Conservation (phyloP, 2,888 invertebrate genomes). For the Drosophila kambysellisi region DNA sequence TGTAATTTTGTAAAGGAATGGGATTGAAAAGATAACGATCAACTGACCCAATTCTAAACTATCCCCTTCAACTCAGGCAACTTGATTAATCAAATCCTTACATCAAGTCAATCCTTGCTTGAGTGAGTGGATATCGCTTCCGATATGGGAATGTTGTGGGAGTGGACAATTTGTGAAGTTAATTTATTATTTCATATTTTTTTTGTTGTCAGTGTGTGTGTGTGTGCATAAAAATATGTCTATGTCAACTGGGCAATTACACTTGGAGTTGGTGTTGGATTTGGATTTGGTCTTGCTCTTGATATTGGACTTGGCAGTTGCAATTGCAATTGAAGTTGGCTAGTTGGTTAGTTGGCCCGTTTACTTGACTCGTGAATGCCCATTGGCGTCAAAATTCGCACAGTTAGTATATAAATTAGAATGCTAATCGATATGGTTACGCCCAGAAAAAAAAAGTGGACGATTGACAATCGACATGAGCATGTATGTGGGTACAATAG, state of each 20-base stretch:
- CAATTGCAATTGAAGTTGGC: background rate
- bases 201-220: conserved; percentile 2
- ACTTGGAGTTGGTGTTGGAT: conserved; percentile 8
- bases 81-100: background rate
- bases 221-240: background rate
- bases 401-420: conserved; percentile 78
- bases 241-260: conserved; percentile 49
- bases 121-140: background rate
- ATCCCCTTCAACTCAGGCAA: background rate
- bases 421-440: conserved; percentile 79
- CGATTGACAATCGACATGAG: conserved; percentile 19
- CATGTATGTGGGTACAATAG: conserved; percentile 47
- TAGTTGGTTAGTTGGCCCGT: conserved; percentile 22
- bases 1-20: no score
- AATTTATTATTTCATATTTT: conserved; percentile 23
- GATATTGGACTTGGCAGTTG: conserved; percentile 57
- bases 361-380: conserved; percentile 65
- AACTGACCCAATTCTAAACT: background rate
- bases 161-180: conserved; percentile 22
- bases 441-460: conserved; percentile 66
- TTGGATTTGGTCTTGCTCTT: conserved; percentile 25
- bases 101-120: background rate
- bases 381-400: conserved; percentile 62
- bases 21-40: background rate
- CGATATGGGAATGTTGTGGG: conserved; percentile 23